These are phyloP conservation scores for Neodiprion virginianus DNA, from an alignment of 1,140 invertebrate genomes.

Conservation along the genomic window DNA sequence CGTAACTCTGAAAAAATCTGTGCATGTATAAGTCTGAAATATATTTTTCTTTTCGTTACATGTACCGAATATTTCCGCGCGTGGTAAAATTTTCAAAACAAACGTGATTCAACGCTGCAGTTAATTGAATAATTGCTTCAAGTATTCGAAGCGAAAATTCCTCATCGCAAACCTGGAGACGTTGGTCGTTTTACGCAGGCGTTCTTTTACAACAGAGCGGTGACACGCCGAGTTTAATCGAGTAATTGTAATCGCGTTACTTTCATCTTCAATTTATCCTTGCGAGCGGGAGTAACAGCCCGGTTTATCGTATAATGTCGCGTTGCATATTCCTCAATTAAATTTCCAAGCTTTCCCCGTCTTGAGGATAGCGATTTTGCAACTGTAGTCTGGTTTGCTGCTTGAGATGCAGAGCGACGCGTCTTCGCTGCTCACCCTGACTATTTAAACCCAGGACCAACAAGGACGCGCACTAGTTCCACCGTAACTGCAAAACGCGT, in stretches of 20 bases:
- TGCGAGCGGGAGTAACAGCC: background rate
- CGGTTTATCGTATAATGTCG: conserved; percentile 1
- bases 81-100: no score
- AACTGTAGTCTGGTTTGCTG: background rate
- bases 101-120: no score
- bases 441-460: background rate
- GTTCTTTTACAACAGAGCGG: background rate
- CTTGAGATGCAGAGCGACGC: background rate
- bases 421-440: background rate
- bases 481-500: background rate
- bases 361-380: background rate
- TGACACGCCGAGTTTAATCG: background rate
- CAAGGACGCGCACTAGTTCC: background rate
- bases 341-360: conserved; percentile 4
- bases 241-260: background rate
- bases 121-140: no score
- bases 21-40: no score
- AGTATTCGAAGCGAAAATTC: no score
- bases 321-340: conserved; percentile 3
- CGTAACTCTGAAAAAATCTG: background rate
- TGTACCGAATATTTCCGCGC: no score
- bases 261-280: background rate
- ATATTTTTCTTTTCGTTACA: no score
- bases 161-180: no score
- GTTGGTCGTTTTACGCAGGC: no score